These are phyloP conservation scores for Vulpes vulpes DNA, from an alignment of 2,113 vertebrate genomes.

Conservation along the genomic window DNA sequence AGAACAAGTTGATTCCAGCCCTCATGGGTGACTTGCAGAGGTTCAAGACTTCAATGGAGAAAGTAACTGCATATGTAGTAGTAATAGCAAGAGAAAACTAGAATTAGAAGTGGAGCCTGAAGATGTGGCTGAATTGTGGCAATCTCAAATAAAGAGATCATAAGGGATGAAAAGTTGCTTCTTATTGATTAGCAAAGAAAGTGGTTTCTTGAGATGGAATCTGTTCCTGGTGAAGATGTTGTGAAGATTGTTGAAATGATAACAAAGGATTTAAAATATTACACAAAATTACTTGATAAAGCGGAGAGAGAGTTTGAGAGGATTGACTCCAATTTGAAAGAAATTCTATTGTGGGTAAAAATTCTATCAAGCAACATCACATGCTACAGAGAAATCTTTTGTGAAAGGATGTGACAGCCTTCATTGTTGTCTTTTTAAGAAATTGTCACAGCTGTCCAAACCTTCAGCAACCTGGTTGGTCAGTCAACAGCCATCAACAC, in stretches of 20 bases:
- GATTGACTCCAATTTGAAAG: not conserved
- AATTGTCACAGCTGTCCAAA: not conserved
- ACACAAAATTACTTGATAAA: not conserved
- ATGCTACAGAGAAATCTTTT: not conserved
- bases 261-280: not conserved
- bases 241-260: not conserved
- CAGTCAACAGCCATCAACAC: not conserved
- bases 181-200: not conserved
- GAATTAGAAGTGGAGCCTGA: not conserved
- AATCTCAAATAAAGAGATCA: not conserved
- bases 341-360: not conserved
- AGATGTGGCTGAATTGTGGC: not conserved
- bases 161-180: not conserved
- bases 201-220: not conserved
- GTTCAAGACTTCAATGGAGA: not conserved
- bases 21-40: not conserved
- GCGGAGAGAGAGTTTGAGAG: not conserved
- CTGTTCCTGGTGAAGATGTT: not conserved
- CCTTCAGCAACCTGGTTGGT: not conserved
- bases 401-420: not conserved
- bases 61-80: not conserved
- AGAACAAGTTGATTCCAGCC: not conserved
- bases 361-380: not conserved
- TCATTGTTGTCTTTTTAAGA: not conserved
- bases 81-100: not conserved